These are phyloP conservation scores for Apistogramma diplotaenia DNA, from an alignment of 2,113 vertebrate species.

Conservation along the genomic window DNA sequence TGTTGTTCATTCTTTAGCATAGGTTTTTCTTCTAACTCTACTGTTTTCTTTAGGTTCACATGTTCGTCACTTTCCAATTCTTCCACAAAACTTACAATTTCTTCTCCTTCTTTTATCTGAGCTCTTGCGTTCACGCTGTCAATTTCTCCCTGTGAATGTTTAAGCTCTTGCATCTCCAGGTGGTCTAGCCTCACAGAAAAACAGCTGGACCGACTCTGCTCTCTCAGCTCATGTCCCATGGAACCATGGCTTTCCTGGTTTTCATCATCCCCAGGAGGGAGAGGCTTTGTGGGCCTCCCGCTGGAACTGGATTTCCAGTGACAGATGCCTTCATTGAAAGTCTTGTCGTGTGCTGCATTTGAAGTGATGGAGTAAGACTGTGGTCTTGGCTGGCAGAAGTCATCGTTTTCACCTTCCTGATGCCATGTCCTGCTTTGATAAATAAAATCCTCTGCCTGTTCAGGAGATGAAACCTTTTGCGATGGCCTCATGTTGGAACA, in stretches of 20 bases:
- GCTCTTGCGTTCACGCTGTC: background rate
- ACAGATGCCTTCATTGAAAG: conserved; percentile 18
- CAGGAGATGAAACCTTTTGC: conserved; percentile 9
- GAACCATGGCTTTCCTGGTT: conserved; percentile 17
- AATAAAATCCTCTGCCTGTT: background rate
- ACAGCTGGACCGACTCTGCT: background rate
- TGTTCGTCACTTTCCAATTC: background rate
- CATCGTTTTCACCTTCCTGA: conserved; percentile 19
- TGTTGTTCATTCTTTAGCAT: background rate
- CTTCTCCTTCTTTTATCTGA: background rate
- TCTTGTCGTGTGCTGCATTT: background rate
- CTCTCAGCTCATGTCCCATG: conserved; percentile 13
- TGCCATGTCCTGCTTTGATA: background rate
- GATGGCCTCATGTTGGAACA: background rate
- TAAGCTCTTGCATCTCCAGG: background rate
- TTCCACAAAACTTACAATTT: background rate
- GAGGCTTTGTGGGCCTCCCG: conserved; percentile 7
- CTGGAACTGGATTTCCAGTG: conserved; percentile 31
- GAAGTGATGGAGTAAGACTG: background rate
- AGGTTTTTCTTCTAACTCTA: background rate
- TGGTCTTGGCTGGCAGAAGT: conserved; percentile 23
- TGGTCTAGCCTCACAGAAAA: conserved; percentile 6
- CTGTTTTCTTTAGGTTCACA: background rate
- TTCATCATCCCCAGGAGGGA: conserved; percentile 18
- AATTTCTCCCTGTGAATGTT: background rate